phyloP scores from a whole-genome alignment of 1,140 invertebrate genomes.

The Papilio machaon region DNA sequence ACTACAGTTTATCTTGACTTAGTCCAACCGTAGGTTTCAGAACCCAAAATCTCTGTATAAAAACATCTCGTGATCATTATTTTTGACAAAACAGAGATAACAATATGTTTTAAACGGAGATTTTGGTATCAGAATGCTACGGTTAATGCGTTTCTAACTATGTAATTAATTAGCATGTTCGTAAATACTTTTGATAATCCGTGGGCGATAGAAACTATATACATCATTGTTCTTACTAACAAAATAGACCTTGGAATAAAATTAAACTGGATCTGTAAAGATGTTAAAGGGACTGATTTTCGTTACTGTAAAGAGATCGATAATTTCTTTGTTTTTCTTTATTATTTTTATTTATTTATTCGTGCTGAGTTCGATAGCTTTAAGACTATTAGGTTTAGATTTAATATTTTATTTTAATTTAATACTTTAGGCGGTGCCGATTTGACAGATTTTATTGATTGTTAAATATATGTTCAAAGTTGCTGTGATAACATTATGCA shows the following conservation, averaged over 20 bases:
- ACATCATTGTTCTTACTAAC: constrained; percentile 57
- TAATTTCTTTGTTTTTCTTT: too few species aligned
- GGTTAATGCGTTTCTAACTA: background rate
- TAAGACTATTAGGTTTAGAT: background rate
- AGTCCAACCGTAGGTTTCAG: too few species aligned
- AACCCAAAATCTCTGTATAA: too few species aligned
- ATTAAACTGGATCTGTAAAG: constrained; percentile 38
- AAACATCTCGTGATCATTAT: too few species aligned
- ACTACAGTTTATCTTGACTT: too few species aligned
- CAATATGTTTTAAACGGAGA: too few species aligned
- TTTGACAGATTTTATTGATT: constrained; percentile 38
- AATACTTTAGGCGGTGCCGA: constrained; percentile 16
- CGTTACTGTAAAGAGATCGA: background rate
- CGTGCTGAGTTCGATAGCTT: background rate
- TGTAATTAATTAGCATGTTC: constrained; percentile 39
- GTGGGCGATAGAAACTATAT: constrained; percentile 61
- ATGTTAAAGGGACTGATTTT: background rate
- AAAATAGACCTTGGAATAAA: constrained; percentile 63
- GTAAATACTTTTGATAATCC: constrained; percentile 45
- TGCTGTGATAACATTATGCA: constrained; percentile 32
- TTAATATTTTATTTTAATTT: constrained; percentile 36
- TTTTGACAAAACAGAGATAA: too few species aligned
- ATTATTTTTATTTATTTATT: too few species aligned
- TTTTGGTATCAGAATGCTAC: background rate
- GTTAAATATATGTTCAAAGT: constrained; percentile 31